These are phyloP conservation scores for Halocynthia aurantium DNA, from an alignment of 23 tunicate genomes.

Conservation along the genomic window DNA sequence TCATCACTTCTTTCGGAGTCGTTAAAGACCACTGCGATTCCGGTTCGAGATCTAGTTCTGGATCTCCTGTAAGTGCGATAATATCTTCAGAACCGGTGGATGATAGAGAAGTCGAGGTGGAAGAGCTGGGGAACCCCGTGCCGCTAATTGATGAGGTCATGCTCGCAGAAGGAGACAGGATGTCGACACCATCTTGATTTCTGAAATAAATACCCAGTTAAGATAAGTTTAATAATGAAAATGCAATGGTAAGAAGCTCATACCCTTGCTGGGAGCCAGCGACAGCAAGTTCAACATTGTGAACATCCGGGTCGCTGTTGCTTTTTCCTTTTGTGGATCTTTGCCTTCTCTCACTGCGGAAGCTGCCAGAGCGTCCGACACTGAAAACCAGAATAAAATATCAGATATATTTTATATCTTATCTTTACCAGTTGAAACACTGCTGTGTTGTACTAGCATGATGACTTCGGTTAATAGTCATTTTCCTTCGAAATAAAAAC, in stretches of 20 bases:
- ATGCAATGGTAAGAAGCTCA: neutral
- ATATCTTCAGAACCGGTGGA: neutral
- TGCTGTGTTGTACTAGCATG: too few relatives aligned
- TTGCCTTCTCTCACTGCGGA: constrained; percentile 42
- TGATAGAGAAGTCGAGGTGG: neutral
- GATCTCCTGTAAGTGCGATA: neutral
- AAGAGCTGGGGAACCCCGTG: neutral
- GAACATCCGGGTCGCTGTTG: constrained; percentile 65
- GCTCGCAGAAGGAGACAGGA: too few relatives aligned
- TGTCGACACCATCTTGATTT: too few relatives aligned
- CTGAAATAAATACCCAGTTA: too few relatives aligned
- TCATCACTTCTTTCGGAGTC: constrained; percentile 37
- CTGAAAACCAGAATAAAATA: neutral
- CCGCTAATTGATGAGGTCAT: neutral
- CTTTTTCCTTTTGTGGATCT: constrained; percentile 39
- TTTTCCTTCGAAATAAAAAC: too few relatives aligned
- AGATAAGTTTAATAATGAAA: neutral
- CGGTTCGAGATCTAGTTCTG: constrained; percentile 12
- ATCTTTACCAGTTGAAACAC: too few relatives aligned
- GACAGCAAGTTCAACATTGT: constrained; percentile 59
- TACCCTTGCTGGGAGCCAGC: neutral
- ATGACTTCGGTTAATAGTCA: too few relatives aligned
- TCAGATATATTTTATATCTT: neutral
- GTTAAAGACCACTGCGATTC: constrained; percentile 71
- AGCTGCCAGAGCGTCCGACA: constrained; percentile 50